These are phyloP conservation scores for Notolepis coatsorum DNA, from an alignment of 2,797 vertebrate species.

Conservation along the genomic window DNA sequence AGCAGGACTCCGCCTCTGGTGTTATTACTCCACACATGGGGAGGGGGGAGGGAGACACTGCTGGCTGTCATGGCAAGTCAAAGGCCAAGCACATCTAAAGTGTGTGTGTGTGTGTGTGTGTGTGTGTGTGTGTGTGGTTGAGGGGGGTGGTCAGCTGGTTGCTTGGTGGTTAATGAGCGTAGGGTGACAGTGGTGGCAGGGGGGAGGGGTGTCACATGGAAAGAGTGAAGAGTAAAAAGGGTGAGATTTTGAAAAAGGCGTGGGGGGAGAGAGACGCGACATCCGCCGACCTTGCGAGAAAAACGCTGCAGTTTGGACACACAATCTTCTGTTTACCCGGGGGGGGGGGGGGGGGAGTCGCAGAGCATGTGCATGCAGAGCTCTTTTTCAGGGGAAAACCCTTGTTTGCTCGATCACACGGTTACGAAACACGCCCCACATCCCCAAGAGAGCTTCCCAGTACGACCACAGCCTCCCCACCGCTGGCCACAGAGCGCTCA, in stretches of 20 bases:
- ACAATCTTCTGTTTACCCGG: too few species aligned
- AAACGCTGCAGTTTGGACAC: background rate
- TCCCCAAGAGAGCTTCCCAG: too few species aligned
- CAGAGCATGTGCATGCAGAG: too few species aligned
- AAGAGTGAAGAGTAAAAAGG: background rate
- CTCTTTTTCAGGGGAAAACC: too few species aligned
- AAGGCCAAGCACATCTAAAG: constrained; percentile 36
- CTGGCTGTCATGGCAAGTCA: constrained; percentile 17
- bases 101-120: constrained; percentile 7
- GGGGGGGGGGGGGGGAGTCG: too few species aligned
- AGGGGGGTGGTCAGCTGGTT: background rate
- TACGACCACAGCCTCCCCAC: too few species aligned
- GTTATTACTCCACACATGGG: constrained; percentile 35
- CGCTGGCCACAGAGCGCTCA: too few species aligned
- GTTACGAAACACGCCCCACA: too few species aligned
- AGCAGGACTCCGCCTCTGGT: too few species aligned
- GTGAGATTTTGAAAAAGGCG: background rate
- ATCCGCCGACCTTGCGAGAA: background rate
- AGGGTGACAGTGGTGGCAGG: constrained; percentile 7
- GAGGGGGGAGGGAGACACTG: background rate
- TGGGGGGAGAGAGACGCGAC: constrained; percentile 3
- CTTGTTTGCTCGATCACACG: too few species aligned
- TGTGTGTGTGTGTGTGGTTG: background rate
- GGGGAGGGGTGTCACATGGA: background rate
- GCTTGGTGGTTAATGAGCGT: constrained; percentile 30